A percentile compares a stretch with the other conserved stretches of the same genome.
phyloP scores from a whole-genome alignment of 2,113 vertebrate species.

The Pelecanus crispus region DNA sequence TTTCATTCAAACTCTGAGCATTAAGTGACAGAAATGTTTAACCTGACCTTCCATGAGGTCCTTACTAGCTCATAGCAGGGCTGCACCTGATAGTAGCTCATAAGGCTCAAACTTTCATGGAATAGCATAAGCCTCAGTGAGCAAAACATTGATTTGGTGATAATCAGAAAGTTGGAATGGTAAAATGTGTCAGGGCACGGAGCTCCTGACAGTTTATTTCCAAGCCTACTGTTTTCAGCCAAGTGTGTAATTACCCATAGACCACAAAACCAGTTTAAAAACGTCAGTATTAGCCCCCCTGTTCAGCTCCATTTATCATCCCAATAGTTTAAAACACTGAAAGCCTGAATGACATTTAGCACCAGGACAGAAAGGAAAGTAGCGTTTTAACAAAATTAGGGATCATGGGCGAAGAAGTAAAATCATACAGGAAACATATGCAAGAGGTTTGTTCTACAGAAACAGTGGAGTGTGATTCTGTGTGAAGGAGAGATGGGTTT shows the following conservation, averaged over 20 bases:
- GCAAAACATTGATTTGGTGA: background rate
- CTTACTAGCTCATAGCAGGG: background rate
- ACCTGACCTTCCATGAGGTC: background rate
- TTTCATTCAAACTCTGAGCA: background rate
- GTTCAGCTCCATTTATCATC: background rate
- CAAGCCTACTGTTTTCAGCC: background rate
- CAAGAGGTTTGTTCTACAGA: background rate
- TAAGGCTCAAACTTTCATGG: background rate
- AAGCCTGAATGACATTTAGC: background rate
- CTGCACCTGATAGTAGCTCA: background rate
- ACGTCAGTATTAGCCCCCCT: background rate
- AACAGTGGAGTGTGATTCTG: background rate
- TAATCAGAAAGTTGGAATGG: background rate
- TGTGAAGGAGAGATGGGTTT: background rate
- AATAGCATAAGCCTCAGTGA: background rate
- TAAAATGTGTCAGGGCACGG: background rate
- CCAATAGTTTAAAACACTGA: background rate
- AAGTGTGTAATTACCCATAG: background rate
- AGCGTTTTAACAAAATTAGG: background rate
- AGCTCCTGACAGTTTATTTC: background rate
- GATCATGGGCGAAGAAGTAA: background rate
- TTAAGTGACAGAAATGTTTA: background rate
- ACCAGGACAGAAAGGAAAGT: background rate
- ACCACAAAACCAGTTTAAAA: background rate
- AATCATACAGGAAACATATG: background rate